These are phyloP conservation scores for Protobothrops flavoviridis DNA, from an alignment of 2,113 vertebrate genomes.

Conservation along the genomic window DNA sequence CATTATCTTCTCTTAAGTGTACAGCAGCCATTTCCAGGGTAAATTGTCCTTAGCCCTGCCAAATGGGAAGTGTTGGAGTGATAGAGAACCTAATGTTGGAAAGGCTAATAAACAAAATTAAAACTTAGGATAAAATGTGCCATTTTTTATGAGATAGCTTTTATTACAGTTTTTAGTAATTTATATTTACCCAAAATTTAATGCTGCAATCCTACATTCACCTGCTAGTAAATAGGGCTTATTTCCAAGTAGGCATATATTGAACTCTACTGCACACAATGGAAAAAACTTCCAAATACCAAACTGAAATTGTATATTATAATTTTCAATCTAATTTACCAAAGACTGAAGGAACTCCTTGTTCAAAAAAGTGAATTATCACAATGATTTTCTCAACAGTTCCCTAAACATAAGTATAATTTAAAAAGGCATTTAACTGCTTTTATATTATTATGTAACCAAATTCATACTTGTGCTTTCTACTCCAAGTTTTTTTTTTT, in stretches of 20 bases:
- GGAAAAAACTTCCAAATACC: slow-evolving; percentile 44
- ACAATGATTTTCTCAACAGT: slow-evolving; percentile 43
- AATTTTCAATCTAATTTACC: neutral
- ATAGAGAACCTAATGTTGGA: neutral
- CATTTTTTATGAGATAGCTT: neutral
- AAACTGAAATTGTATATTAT: slow-evolving; percentile 32
- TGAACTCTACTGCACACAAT: neutral
- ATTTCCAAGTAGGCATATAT: neutral
- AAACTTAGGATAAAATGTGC: neutral
- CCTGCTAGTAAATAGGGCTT: neutral
- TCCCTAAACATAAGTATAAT: slow-evolving; percentile 62
- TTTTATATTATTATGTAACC: slow-evolving; percentile 48
- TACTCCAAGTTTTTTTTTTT: slow-evolving; percentile 51
- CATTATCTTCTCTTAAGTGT: slow-evolving; percentile 62
- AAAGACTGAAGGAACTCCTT: slow-evolving; percentile 54
- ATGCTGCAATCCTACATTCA: neutral
- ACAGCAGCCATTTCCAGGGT: neutral
- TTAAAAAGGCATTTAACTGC: slow-evolving; percentile 42
- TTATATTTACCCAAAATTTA: slow-evolving; percentile 43
- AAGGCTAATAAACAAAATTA: slow-evolving; percentile 13
- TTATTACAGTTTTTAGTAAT: neutral
- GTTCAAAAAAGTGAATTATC: slow-evolving; percentile 50
- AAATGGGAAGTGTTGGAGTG: neutral
- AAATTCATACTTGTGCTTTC: slow-evolving; percentile 68
- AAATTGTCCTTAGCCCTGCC: neutral